Base-by-base conservation (phyloP, 2,888 invertebrate species). In the Hyposoter didymator region DNA sequence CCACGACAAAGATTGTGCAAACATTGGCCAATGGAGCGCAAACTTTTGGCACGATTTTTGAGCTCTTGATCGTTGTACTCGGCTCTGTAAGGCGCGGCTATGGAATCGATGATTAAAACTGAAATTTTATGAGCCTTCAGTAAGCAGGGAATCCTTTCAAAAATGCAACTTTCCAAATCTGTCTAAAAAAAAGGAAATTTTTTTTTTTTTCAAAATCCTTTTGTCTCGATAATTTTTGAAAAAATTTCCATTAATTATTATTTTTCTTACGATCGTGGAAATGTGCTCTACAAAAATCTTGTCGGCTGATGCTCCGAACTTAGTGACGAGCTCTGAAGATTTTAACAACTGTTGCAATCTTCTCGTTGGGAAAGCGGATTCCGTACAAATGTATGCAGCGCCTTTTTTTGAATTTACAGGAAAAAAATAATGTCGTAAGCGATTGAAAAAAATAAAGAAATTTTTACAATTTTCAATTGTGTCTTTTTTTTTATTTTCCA, bases 311-410 rank as follows among this genome's bases (percentile, higher is more conserved):
- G 94, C 86, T 88, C 93, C 73, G 82, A 92, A 90, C 45, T 91
- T 87, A 67, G 91, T 90, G 6, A 92, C 92, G 55, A 94, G 76
- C n/a, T 90, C 82, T 2, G 91, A 94, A 4, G 90, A 90, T 85
- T 94, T 90, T 8, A 94, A 92, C 45, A 96, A 92, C 90, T 97
- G 95, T 78, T 95, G 93, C 17, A 97, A 93, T 55, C 97, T 94
- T 90, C 95, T 95, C 0, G 96, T 95, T n/a, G 97, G 97, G 93
- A 97, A 98, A 74, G 94, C 93, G 92, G 96, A 96, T 94, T 98
- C 97, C 0, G 98, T 98, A 90, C 96, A 96, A 88, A 98, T 96
- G 90, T 97, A 97, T 19, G 97, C 95, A 74, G 95, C 95, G 32
- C 95, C 95, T 95, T 49, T 49, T 49, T 1, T 19, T 19, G n/a